These are phyloP conservation scores for Melipona beecheii DNA, from an alignment of 2,888 invertebrate genomes.

Conservation along the genomic window DNA sequence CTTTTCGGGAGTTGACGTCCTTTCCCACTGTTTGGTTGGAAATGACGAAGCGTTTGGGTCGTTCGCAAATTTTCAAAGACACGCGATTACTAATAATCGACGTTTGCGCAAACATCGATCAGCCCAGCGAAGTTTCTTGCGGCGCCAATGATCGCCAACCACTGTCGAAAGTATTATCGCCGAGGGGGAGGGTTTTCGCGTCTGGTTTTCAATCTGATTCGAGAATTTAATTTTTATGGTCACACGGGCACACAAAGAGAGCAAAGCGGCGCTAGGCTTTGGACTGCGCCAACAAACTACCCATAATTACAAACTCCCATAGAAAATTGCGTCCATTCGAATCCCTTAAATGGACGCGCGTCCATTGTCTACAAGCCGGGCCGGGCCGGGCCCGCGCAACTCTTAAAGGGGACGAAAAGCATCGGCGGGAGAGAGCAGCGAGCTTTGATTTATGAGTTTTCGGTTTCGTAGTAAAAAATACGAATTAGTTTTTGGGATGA, in stretches of 20 bases:
- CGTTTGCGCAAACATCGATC: neutral
- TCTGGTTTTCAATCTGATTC: constrained; percentile 79
- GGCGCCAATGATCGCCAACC: constrained; percentile 23
- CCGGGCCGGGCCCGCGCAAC: constrained; percentile 51
- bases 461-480: constrained; percentile 84
- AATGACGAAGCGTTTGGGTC: neutral
- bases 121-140: neutral
- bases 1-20: neutral
- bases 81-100: neutral
- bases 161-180: neutral
- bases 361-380: constrained; percentile 77
- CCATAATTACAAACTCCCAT: constrained; percentile 84
- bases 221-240: constrained; percentile 78
- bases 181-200: constrained; percentile 22
- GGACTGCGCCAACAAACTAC: constrained; percentile 82
- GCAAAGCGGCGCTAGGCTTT: constrained; percentile 51
- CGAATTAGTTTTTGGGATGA: constrained; percentile 84
- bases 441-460: constrained; percentile 84
- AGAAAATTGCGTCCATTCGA: constrained; percentile 84
- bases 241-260: constrained; percentile 69
- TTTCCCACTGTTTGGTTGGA: neutral
- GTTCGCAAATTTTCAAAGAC: neutral
- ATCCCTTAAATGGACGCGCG: constrained; percentile 82
- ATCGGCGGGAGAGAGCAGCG: constrained; percentile 66
- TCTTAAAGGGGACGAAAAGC: constrained; percentile 66